Evolutionary conservation across 2,888 invertebrate genomes (phyloP).

Genomic region (Litoditis marina): DNA sequence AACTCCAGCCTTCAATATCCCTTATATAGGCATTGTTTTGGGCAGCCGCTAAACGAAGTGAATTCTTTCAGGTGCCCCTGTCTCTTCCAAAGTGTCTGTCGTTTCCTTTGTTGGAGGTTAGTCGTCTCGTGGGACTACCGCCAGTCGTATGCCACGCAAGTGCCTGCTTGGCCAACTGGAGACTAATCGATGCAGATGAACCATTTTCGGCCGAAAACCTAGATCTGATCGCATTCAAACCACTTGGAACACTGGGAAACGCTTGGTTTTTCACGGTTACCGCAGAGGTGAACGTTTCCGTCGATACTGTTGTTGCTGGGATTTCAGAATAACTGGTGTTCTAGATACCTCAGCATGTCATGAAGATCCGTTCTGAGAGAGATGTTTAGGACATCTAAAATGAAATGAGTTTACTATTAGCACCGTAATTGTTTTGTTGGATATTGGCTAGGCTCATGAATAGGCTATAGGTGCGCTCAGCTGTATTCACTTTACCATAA

Average conservation of each 20-base stretch:
- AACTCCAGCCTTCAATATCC: neutral
- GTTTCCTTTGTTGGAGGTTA: constrained; percentile 10
- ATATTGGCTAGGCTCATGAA: no score
- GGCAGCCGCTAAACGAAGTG: neutral
- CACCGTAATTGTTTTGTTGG: no score
- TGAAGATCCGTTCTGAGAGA: no score
- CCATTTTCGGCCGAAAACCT: constrained; percentile 15
- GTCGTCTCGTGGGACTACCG: constrained; percentile 17
- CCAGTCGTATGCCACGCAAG: constrained; percentile 23
- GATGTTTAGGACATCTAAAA: no score
- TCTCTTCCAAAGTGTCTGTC: constrained; percentile 16
- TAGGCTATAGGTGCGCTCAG: no score
- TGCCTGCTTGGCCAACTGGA: constrained; percentile 24
- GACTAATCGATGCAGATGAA: constrained; percentile 10
- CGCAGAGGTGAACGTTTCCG: constrained; percentile 16
- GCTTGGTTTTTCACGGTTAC: constrained; percentile 26
- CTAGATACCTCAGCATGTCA: no score
- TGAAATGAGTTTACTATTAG: no score
- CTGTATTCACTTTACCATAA: no score
- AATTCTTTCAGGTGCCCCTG: constrained; percentile 16
- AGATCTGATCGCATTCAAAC: constrained; percentile 22
- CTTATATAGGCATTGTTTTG: neutral
- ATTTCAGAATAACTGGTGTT: no score
- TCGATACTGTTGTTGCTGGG: neutral
- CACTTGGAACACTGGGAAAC: constrained; percentile 15